Base-by-base conservation (phyloP, 2,113 vertebrate species). In the Oryzias woworae region DNA sequence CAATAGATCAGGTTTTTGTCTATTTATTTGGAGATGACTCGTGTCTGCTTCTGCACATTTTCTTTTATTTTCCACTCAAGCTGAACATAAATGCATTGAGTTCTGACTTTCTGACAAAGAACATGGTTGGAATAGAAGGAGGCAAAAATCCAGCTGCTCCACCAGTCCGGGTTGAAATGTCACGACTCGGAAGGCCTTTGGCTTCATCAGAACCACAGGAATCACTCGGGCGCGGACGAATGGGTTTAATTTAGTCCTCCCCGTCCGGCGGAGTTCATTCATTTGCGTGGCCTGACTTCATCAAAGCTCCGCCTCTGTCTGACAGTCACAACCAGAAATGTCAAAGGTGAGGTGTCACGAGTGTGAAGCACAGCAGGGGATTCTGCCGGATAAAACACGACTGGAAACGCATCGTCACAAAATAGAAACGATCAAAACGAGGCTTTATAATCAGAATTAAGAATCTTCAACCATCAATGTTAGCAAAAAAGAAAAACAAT, bases 181-280 rank as follows among this genome's bases (percentile, higher is more conserved):
- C 83, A 85, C 63, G 66, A 84, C 78, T 85, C 78, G 66, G 63
- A 79, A 63, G 69, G 51, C 69, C 73, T 47, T 50, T 20, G 64
- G 69, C 53, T 44, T 71, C 76, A 22, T 69, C 75, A 5, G 81
- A 42, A 61, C 80, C 77, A 50, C 78, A 85, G 70, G 79, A 82
- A 84, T 81, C 80, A 73, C 60, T 73, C 70, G 22, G 75, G 75
- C 78, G 82, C 54, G 78, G 78, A 78, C 81, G 84, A 77, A 81
- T 73, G 72, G 77, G 56, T 85, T 80, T 79, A 76, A 82, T 85
- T 87, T 79, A 74, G 46, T 60, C 45, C 13, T 60, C 24, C 16
- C 57, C 82, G 80, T 73, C 57, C 57, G 2, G 68, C 20, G 43
- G 69, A 65, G 23, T 83, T 80, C 82, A 81, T 75, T 75, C 79